These are phyloP conservation scores for Actinia equina DNA, from an alignment of 64 coral and sea anemone species.

Conservation along the genomic window DNA sequence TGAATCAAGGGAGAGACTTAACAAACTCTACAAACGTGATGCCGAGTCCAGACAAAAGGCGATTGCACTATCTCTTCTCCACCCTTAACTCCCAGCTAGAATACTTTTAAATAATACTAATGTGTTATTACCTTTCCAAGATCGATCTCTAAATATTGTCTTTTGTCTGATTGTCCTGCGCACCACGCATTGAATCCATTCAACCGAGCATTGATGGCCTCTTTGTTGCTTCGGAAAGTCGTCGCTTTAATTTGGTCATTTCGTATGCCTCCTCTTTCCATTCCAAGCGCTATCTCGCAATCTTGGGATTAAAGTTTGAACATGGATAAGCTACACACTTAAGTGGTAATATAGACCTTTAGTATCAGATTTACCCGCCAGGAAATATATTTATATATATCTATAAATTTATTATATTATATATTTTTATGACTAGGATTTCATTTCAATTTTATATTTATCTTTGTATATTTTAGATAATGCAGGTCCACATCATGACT, in stretches of 20 bases:
- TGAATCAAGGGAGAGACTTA: no score
- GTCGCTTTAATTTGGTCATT: slow-evolving; percentile 15
- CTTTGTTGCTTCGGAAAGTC: neutral
- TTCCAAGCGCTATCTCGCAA: slow-evolving; percentile 16
- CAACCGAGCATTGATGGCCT: slow-evolving; percentile 3
- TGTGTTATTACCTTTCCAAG: slow-evolving; percentile 17
- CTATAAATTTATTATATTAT: no score
- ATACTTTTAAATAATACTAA: neutral
- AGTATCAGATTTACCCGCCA: no score
- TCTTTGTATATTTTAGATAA: no score
- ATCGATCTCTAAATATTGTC: slow-evolving; percentile 25
- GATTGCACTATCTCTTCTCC: no score
- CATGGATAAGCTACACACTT: neutral
- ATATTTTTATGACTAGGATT: no score
- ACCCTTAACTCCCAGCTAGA: neutral
- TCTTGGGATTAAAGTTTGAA: neutral
- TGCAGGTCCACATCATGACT: no score
- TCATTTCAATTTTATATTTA: no score
- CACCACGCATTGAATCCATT: slow-evolving; percentile 24
- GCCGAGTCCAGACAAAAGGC: no score
- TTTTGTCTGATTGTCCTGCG: neutral
- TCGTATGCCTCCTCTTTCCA: neutral
- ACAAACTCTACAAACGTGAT: no score
- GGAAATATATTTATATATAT: no score
- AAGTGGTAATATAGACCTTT: no score